These are phyloP conservation scores for Zygogramma bicolorata DNA, from an alignment of 2,888 invertebrate species.

Conservation along the genomic window DNA sequence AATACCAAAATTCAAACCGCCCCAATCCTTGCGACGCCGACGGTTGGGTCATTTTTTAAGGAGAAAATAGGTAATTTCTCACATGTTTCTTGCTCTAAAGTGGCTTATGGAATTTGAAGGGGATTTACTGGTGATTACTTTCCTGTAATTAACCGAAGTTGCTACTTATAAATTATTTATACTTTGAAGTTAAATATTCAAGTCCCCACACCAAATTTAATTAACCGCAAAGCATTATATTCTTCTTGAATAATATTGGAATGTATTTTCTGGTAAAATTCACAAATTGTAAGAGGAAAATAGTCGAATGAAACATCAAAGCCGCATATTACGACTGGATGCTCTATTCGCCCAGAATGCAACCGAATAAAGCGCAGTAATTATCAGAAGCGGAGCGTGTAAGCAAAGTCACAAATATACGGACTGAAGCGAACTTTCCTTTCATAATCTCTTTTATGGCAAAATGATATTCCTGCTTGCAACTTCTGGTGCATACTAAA, in stretches of 20 bases:
- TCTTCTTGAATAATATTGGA: not conserved
- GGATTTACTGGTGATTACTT: too few species aligned
- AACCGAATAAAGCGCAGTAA: constrained; percentile 11
- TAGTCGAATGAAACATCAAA: not conserved
- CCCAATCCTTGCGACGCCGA: too few species aligned
- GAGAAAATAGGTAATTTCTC: too few species aligned
- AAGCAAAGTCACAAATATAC: constrained; percentile 4
- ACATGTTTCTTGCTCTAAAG: too few species aligned
- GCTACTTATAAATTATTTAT: too few species aligned
- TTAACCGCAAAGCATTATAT: not conserved
- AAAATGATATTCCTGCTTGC: constrained; percentile 20
- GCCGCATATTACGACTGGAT: not conserved
- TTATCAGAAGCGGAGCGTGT: constrained; percentile 1
- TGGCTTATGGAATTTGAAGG: too few species aligned
- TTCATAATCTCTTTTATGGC: constrained; percentile 23
- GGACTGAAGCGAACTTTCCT: constrained; percentile 18
- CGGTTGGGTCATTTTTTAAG: too few species aligned
- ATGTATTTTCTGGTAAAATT: not conserved
- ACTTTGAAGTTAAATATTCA: too few species aligned
- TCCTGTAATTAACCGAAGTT: too few species aligned
- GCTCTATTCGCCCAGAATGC: not conserved
- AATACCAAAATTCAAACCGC: too few species aligned
- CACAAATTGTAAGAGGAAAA: not conserved
- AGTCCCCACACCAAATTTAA: not conserved
- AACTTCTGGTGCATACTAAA: constrained; percentile 12